Base-by-base conservation (phyloP, 2,888 invertebrate genomes). In the Hedya salicella region DNA sequence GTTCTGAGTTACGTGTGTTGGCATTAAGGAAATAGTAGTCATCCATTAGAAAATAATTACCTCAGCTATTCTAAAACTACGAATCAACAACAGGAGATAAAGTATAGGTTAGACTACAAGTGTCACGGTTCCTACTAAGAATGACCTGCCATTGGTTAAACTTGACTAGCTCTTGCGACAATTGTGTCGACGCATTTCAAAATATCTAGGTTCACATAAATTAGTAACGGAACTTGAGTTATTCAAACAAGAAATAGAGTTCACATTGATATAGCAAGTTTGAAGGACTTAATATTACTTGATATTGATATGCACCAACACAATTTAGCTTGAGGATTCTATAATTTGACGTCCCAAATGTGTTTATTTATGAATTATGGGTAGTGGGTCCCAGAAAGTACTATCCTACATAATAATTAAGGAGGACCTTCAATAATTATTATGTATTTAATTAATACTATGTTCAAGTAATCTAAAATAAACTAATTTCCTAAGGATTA, bases 101-200 rank as follows among this genome's bases (percentile, higher is more conserved):
- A 74, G 68, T 71, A 73, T 72, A 70, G 68, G 69, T 67, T 68
- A 70, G 69, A 53, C 56, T 56, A 30, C 44, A 44, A 69, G 71
- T 73, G 71, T 76, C 74, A 77, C 75, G 76, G 77, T 50, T 25
- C 17, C 5, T 78, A 79, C 74, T 25, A 25, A 25, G 25, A 25
- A 25, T 25, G 68, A 72, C 69, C 40, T 19, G 16, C 49, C 40
- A 72, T 62, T 61, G 68, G 69, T 73, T 73, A 73, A 14, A 39
- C 52, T 80, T 82, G 82, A 84, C 86, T 86, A 85, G 81, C 75
- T 77, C 70, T 77, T 71, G 62, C 69, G 73, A 76, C 77, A 73
- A 75, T 64, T 48, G n/a, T n/a, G n/a, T n/a, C n/a, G n/a, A n/a
- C n/a, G n/a, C n/a, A n/a, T n/a, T n/a, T n/a, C n/a, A n/a, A n/a